Conservation (phyloP, 2,888 invertebrate genomes). For the Clanis bilineata region DNA sequence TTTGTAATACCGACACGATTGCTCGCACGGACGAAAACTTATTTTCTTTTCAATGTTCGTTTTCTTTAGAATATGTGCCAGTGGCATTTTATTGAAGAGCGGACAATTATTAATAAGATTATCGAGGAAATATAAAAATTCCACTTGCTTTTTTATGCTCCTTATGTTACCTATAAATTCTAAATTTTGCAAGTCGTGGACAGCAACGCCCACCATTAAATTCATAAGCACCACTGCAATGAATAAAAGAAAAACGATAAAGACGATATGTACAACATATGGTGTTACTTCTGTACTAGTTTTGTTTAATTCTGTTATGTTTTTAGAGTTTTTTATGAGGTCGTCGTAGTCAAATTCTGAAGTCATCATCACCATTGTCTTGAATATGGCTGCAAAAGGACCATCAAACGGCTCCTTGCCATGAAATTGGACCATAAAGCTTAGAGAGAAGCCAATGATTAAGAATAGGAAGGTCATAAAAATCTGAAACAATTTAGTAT, state of each 20-base stretch:
- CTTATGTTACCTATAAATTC: slow-evolving; percentile 79
- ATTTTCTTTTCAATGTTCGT: slow-evolving; percentile 23
- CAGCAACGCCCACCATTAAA: slow-evolving; percentile 81
- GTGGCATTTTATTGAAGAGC: slow-evolving; percentile 26
- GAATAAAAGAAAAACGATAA: slow-evolving; percentile 74
- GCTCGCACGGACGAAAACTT: slow-evolving; percentile 6
- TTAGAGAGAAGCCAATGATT: slow-evolving; percentile 77
- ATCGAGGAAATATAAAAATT: slow-evolving; percentile 57
- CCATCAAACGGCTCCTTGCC: slow-evolving; percentile 73
- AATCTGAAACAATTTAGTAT: slow-evolving; percentile 60
- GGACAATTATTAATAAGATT: slow-evolving; percentile 28
- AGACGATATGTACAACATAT: slow-evolving; percentile 64
- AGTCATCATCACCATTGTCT: slow-evolving; percentile 83
- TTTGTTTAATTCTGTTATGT: no score
- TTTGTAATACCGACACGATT: slow-evolving; percentile 33
- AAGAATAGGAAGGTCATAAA: slow-evolving; percentile 70
- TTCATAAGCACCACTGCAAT: slow-evolving; percentile 83
- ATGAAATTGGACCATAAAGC: slow-evolving; percentile 81
- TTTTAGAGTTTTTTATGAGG: slow-evolving; percentile 67
- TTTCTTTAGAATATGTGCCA: slow-evolving; percentile 20
- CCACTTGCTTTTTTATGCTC: slow-evolving; percentile 79
- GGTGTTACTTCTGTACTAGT: slow-evolving; percentile 47
- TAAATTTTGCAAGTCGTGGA: slow-evolving; percentile 80
- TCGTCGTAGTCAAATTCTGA: slow-evolving; percentile 81
- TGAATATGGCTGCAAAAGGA: slow-evolving; percentile 80